phyloP scores from a whole-genome alignment of 2,113 vertebrate species.

The Apodemus speciosus region DNA sequence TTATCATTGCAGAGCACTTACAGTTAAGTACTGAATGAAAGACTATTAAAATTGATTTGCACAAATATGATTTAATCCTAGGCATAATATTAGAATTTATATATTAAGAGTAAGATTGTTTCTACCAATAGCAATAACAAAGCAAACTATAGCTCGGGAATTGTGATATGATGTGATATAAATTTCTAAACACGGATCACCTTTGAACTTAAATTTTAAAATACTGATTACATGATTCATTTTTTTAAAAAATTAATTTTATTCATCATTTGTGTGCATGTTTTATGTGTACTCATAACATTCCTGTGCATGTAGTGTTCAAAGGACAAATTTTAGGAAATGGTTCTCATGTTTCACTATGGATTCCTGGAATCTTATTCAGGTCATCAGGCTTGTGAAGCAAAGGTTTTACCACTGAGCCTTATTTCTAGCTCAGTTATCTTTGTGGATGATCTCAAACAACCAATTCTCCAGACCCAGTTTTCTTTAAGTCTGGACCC shows the following conservation, averaged over 20 bases:
- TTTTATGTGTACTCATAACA: background rate
- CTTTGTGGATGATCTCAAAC: background rate
- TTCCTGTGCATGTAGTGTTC: no score
- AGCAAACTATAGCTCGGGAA: background rate
- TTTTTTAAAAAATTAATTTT: background rate
- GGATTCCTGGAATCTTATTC: background rate
- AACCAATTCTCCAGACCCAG: background rate
- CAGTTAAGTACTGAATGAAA: background rate
- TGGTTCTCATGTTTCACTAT: background rate
- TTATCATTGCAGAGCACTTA: constrained; percentile 16
- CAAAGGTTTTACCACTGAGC: background rate
- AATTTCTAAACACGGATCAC: background rate
- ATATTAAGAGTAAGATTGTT: background rate
- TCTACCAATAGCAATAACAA: background rate
- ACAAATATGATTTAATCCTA: background rate
- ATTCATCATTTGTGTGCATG: background rate
- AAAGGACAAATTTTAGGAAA: background rate
- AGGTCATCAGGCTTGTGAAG: background rate
- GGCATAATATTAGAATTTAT: background rate
- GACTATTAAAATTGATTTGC: background rate
- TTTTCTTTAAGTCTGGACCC: constrained; percentile 13
- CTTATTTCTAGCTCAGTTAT: background rate
- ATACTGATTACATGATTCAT: background rate
- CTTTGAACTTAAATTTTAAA: constrained; percentile 38
- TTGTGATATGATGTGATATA: background rate